Conservation (phyloP, 2,113 vertebrate species). For the Galemys pyrenaicus region DNA sequence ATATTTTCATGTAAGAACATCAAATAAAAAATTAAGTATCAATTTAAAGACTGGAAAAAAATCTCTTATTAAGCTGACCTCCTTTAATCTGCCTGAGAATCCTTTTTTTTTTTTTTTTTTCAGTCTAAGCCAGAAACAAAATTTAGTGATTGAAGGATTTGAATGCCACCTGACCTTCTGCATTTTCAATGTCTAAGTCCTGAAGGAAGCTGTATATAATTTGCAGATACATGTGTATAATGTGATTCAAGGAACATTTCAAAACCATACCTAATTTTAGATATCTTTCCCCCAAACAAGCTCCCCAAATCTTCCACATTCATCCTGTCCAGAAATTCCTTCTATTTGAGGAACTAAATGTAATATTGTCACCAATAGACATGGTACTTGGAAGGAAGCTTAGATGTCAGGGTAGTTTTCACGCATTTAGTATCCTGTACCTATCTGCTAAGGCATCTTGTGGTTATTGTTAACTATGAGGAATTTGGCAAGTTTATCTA, state of each 20-base stretch:
- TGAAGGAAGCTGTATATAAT: background rate
- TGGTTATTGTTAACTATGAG: background rate
- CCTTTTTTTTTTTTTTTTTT: background rate
- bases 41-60: background rate
- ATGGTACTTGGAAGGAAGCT: background rate
- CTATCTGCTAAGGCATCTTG: constrained; percentile 4
- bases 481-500: background rate
- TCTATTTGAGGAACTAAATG: background rate
- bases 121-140: background rate
- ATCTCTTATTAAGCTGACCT: background rate
- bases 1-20: constrained; percentile 4
- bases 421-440: background rate
- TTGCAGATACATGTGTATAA: background rate
- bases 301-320: background rate
- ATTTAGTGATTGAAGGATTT: background rate
- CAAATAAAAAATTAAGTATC: constrained; percentile 42
- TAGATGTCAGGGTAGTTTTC: background rate
- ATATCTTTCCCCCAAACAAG: background rate
- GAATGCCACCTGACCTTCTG: background rate
- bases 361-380: background rate
- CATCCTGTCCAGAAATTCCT: background rate
- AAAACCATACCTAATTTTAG: background rate
- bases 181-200: background rate
- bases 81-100: background rate
- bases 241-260: background rate